These are phyloP conservation scores for Stenodema calcarata DNA, from an alignment of 2,888 invertebrate genomes.

Conservation along the genomic window DNA sequence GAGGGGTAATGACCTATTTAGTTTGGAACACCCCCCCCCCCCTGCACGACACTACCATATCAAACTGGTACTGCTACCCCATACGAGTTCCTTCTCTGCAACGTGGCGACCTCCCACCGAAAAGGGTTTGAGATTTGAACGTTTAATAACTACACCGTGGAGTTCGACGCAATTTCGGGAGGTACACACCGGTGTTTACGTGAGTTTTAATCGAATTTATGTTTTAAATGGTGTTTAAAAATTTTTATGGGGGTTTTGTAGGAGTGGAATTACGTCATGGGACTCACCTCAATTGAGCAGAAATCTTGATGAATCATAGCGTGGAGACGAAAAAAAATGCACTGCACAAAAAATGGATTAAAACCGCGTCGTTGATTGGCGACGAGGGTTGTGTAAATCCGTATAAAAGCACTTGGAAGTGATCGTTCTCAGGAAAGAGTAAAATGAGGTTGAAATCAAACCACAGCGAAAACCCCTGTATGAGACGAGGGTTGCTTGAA, in stretches of 20 bases:
- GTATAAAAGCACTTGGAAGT: background rate
- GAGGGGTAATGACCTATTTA: constrained; percentile 38
- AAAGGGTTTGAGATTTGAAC: background rate
- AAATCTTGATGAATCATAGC: background rate
- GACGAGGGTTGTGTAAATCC: background rate
- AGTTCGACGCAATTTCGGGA: no score
- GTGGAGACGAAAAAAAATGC: background rate
- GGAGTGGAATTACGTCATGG: background rate
- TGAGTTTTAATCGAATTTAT: no score
- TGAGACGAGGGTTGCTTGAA: constrained; percentile 15
- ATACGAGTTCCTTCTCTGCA: background rate
- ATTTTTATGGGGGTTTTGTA: no score
- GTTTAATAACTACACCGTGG: no score
- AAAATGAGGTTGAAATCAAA: background rate
- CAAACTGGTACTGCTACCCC: background rate
- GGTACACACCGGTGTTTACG: no score
- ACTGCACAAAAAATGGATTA: background rate
- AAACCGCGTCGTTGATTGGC: background rate
- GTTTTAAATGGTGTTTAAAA: no score
- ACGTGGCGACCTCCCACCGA: background rate
- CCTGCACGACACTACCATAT: background rate
- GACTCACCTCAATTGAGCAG: background rate
- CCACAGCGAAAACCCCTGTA: constrained; percentile 14
- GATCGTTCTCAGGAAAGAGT: background rate
- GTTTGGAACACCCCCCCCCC: constrained; percentile 20